Evolutionary conservation across 2,113 vertebrate species (phyloP).

Genomic region (Piaya cayana): DNA sequence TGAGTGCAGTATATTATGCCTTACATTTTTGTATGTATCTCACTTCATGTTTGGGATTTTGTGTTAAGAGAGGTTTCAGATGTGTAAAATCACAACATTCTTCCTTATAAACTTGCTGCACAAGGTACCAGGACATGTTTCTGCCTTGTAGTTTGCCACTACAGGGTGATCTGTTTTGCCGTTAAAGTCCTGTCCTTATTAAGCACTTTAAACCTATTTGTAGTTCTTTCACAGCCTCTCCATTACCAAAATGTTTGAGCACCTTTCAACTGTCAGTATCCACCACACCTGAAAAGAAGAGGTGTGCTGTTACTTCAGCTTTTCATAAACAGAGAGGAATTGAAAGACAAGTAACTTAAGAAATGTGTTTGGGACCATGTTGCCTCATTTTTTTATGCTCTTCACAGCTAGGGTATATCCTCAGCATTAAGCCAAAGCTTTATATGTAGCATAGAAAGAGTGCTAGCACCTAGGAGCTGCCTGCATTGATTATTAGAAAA

Average conservation of each 20-base stretch:
- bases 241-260: not conserved
- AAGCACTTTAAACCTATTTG: not conserved
- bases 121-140: not conserved
- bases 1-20: fast-evolving
- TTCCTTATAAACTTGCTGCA: not conserved
- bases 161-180: not conserved
- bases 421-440: not conserved
- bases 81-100: not conserved
- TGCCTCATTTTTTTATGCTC: not conserved
- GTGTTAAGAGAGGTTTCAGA: not conserved
- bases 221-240: not conserved
- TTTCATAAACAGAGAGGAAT: not conserved
- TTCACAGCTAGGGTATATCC: not conserved
- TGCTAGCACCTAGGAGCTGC: not conserved
- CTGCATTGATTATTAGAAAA: not conserved
- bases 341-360: not conserved
- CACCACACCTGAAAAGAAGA: not conserved
- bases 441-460: not conserved
- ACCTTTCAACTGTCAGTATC: not conserved
- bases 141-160: not conserved
- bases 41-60: not conserved
- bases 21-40: not conserved
- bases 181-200: not conserved
- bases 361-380: not conserved
- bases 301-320: not conserved